Evolutionary conservation across 1,140 invertebrate genomes (phyloP).

Genomic region (Elysia chlorotica): DNA sequence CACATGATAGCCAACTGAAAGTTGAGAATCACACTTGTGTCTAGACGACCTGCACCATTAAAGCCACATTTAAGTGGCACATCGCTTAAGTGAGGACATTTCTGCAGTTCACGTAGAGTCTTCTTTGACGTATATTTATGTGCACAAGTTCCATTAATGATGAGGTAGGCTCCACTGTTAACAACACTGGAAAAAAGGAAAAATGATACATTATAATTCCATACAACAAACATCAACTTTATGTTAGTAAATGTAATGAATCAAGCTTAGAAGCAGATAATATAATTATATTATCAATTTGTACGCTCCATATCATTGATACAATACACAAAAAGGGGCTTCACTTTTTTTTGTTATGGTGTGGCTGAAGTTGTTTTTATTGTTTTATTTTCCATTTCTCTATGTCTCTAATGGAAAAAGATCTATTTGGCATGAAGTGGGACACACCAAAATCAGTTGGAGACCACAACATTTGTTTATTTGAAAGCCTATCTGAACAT

Average conservation of each 20-base stretch:
- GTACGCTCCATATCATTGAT: not conserved
- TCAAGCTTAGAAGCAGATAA: no score
- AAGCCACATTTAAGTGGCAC: slow-evolving; percentile 50
- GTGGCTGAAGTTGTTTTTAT: not conserved
- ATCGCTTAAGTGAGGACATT: slow-evolving; percentile 56
- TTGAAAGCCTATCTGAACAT: no score
- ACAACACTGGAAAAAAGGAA: slow-evolving; percentile 52
- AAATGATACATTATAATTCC: no score
- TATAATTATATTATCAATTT: no score
- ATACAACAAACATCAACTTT: not conserved
- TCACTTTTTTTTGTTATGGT: not conserved
- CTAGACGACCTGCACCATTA: slow-evolving; percentile 18
- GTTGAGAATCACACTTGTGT: no score
- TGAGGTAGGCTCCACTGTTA: slow-evolving; percentile 62
- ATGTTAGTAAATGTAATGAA: not conserved
- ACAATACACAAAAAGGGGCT: not conserved
- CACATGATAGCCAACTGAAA: no score
- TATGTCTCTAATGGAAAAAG: no score
- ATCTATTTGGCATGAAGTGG: no score
- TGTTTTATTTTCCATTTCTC: no score
- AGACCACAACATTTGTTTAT: no score
- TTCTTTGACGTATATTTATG: slow-evolving; percentile 52
- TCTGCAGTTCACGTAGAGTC: slow-evolving; percentile 53
- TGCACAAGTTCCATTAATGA: slow-evolving; percentile 64
- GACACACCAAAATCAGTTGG: no score